Conservation (phyloP, 2,888 invertebrate species). For the Trichogramma dendrolimi region DNA sequence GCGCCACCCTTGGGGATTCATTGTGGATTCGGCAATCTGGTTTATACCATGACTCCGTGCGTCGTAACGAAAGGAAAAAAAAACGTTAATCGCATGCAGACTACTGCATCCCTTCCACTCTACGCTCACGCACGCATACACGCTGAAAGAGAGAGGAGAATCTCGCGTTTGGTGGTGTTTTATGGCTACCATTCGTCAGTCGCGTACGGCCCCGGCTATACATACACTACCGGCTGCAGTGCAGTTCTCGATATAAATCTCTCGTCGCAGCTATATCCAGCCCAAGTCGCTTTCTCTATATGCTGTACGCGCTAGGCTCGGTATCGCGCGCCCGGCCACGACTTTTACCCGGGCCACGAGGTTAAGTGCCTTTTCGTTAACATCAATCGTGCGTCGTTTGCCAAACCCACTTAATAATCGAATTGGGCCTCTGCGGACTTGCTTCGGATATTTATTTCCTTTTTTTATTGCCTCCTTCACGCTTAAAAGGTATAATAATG, state of each 20-base stretch:
- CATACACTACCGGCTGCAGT: background rate
- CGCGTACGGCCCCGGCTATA: background rate
- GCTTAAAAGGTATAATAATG: too few species aligned
- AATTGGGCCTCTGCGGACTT: conserved; percentile 1
- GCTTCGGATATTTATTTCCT: too few species aligned
- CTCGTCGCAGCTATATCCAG: too few species aligned
- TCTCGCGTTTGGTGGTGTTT: background rate
- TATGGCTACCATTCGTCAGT: background rate
- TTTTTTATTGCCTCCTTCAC: background rate
- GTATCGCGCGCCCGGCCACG: too few species aligned
- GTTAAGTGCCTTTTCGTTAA: conserved; percentile 15
- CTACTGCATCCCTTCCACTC: too few species aligned
- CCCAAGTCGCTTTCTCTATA: too few species aligned
- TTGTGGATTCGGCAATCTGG: conserved; percentile 1
- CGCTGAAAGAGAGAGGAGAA: background rate
- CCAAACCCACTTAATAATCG: conserved; percentile 14
- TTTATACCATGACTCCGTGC: background rate
- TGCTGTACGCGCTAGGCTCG: too few species aligned
- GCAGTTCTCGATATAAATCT: too few species aligned
- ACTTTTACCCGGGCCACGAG: too few species aligned
- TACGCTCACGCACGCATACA: too few species aligned
- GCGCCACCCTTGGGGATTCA: background rate
- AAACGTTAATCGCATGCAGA: conserved; percentile 6
- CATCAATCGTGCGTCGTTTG: background rate
- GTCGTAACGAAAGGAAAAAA: background rate